Base-by-base conservation (phyloP, 2,113 vertebrate genomes). In the Macquaria ambigua region DNA sequence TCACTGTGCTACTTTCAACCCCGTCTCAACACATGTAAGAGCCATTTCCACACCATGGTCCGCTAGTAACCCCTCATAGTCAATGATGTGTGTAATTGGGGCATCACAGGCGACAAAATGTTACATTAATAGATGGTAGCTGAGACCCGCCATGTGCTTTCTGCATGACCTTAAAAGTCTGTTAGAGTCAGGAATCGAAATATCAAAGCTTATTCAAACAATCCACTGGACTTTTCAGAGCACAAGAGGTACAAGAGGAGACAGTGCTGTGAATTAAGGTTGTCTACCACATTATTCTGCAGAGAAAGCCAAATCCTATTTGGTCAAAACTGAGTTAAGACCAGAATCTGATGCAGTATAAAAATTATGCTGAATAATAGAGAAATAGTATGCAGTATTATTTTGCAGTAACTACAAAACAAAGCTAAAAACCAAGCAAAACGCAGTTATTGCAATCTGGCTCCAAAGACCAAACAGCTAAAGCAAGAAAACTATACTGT, bases 81-180 rank as follows among this genome's bases (percentile, higher is more conserved):
- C 64, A 85, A 75, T 1, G 56, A 75, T 85, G 83, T 81, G 83
- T 89, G 76, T 88, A 83, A 92, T 86, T 82, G 69, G 70, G 31
- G 74, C 52, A 87, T 84, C 81, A 80, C 50, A 76, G 69, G 68
- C 39, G 71, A 66, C 59, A 68, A 80, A 1, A 83, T 76, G 71
- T 71, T 37, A 28, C 68, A 83, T 70, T 78, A 77, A 46, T 43
- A 71, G 86, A 39, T 77, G 48, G 43, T 53, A 50, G 43, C 55
- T 43, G 74, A 77, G n/a, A 43, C 61, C 34, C 0, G 1, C 43
- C 11, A 1, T 55, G 61, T 61, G 41, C 25, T 34, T 4, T 80
- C 4, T 67, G 50, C 6, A 1, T 64, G 70, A 70, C 72, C 59
- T 80, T 39, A 56, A 75, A 69, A 62, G 53, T 23, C 23, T 63